phyloP scores from a whole-genome alignment of 2,113 vertebrate species.

The Orthonyx spaldingii region DNA sequence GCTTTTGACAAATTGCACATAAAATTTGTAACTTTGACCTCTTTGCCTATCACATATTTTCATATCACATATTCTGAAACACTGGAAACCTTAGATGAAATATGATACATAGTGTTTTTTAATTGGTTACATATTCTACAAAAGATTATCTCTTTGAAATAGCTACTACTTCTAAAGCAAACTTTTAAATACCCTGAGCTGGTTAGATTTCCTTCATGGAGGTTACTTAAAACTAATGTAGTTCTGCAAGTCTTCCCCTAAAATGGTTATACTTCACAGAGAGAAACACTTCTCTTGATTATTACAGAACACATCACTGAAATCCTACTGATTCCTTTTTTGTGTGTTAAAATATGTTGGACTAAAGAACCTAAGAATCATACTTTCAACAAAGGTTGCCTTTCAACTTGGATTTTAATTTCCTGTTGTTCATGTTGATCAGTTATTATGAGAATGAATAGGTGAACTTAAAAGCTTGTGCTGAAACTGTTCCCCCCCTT shows the following conservation, averaged over 20 bases:
- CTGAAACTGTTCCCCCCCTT: not conserved
- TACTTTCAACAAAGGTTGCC: not conserved
- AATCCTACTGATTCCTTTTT: not conserved
- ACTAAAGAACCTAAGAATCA: not conserved
- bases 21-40: not conserved
- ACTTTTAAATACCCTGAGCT: not conserved
- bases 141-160: not conserved
- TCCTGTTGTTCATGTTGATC: not conserved
- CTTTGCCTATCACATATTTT: not conserved
- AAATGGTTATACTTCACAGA: not conserved
- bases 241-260: not conserved
- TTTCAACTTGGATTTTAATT: not conserved
- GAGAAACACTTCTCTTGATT: not conserved
- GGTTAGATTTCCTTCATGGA: not conserved
- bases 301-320: not conserved
- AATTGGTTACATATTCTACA: not conserved
- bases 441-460: not conserved
- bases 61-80: not conserved
- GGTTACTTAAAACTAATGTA: not conserved
- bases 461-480: not conserved
- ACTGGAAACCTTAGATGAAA: not conserved
- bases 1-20: not conserved
- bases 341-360: not conserved
- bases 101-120: not conserved
- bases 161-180: not conserved